These are phyloP conservation scores for Pissodes strobi DNA, from an alignment of 1,140 invertebrate species.

Conservation along the genomic window DNA sequence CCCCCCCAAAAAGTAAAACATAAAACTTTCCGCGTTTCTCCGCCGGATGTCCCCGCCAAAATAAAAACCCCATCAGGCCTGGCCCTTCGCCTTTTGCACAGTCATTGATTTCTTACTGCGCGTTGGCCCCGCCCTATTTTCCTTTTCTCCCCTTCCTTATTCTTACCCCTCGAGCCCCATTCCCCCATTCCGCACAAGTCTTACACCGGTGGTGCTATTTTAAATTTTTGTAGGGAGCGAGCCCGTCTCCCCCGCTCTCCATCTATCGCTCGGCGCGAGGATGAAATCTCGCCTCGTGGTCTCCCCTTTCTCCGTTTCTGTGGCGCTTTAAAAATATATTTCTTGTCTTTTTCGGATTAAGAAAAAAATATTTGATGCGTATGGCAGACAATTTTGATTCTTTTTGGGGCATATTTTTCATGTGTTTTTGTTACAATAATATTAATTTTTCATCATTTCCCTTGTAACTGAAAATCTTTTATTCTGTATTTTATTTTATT, in stretches of 20 bases:
- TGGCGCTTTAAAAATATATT: too few relatives aligned
- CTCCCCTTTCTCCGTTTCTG: too few relatives aligned
- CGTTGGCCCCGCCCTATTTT: conserved; percentile 25
- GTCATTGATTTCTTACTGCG: conserved; percentile 37
- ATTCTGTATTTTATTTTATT: too few relatives aligned
- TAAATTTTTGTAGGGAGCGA: conserved; percentile 19
- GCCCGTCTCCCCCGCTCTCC: neutral
- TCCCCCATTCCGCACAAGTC: neutral
- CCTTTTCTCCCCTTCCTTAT: conserved; percentile 34
- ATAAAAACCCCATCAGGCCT: conserved; percentile 8
- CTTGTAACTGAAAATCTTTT: too few relatives aligned
- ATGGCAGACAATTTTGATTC: too few relatives aligned
- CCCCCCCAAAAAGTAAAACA: neutral
- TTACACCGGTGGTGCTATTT: conserved; percentile 27
- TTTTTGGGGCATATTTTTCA: too few relatives aligned
- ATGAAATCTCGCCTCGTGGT: neutral
- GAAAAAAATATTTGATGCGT: too few relatives aligned
- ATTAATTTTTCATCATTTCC: too few relatives aligned
- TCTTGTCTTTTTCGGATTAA: too few relatives aligned
- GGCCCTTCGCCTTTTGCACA: conserved; percentile 12
- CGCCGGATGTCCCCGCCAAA: neutral
- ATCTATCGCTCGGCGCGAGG: neutral
- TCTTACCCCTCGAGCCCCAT: conserved; percentile 28
- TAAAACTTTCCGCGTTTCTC: neutral
- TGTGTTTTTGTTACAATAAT: too few relatives aligned